Conservation (phyloP, 1,140 invertebrate genomes). For the Musca domestica region DNA sequence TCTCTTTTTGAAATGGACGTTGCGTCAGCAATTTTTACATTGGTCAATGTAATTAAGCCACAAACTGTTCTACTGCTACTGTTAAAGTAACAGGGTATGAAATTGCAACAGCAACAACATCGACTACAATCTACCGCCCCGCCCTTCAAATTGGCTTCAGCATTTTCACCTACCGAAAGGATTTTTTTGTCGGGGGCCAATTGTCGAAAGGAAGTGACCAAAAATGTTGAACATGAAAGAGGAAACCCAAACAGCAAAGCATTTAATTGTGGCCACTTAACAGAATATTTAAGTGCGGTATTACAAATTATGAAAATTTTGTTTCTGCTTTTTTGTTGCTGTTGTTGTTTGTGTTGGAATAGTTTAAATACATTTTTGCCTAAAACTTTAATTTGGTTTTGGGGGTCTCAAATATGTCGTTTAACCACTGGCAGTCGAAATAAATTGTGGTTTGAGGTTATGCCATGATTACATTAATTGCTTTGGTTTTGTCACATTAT, state of each 20-base stretch:
- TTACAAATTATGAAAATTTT: slow-evolving; percentile 4
- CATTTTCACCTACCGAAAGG: no score
- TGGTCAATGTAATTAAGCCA: slow-evolving; percentile 21
- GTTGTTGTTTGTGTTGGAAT: not conserved
- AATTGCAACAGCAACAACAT: not conserved
- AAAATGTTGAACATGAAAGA: not conserved
- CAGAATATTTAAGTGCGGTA: slow-evolving; percentile 10
- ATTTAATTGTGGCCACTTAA: slow-evolving; percentile 19
- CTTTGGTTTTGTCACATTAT: no score
- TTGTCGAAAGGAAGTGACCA: not conserved
- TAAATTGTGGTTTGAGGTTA: no score
- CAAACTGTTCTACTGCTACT: not conserved
- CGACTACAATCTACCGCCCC: no score
- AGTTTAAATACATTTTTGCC: not conserved
- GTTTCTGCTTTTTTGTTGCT: not conserved
- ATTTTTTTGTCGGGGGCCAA: no score
- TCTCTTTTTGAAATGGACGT: not conserved
- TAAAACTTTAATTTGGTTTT: no score
- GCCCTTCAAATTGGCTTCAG: no score
- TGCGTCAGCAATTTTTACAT: slow-evolving; percentile 19
- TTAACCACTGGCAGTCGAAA: no score
- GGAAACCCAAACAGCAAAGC: slow-evolving; percentile 1
- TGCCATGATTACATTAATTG: no score
- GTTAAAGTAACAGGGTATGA: not conserved
- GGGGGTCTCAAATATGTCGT: no score